Evolutionary conservation across 2,113 vertebrate species (phyloP).

Genomic region (Fulmarus glacialis): DNA sequence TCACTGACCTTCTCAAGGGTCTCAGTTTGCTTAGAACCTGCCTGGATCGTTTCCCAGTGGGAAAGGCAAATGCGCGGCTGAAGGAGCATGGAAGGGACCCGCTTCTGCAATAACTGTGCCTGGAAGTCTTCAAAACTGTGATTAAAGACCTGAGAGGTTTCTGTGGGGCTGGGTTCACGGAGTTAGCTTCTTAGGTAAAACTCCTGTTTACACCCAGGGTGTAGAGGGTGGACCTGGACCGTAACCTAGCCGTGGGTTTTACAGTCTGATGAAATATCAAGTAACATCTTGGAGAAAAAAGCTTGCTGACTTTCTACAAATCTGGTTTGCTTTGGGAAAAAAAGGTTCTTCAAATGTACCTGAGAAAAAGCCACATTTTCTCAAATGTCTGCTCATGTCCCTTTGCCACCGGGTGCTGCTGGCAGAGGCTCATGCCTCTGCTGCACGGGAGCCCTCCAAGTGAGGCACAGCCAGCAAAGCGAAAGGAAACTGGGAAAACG

Average conservation of each 20-base stretch:
- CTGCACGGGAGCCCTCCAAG: background rate
- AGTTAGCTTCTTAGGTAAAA: background rate
- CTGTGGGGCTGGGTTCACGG: background rate
- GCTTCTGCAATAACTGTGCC: background rate
- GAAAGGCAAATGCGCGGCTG: background rate
- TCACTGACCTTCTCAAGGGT: slow-evolving; percentile 3
- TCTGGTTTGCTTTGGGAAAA: background rate
- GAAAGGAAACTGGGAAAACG: background rate
- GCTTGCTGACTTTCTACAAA: background rate
- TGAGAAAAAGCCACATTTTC: background rate
- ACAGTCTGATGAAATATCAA: background rate
- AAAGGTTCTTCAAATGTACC: background rate
- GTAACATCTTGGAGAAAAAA: background rate
- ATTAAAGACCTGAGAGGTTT: background rate
- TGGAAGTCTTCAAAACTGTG: slow-evolving; percentile 3
- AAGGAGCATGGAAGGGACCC: background rate
- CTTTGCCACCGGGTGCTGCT: background rate
- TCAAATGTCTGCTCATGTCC: background rate
- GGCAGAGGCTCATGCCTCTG: background rate
- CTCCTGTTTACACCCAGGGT: background rate
- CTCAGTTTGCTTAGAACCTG: slow-evolving; percentile 15
- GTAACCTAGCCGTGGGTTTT: background rate
- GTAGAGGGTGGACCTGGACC: background rate
- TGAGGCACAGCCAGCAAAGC: background rate
- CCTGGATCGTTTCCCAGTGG: background rate